These are phyloP conservation scores for Antrozous pallidus DNA, from an alignment of 2,797 vertebrate genomes.

Conservation along the genomic window DNA sequence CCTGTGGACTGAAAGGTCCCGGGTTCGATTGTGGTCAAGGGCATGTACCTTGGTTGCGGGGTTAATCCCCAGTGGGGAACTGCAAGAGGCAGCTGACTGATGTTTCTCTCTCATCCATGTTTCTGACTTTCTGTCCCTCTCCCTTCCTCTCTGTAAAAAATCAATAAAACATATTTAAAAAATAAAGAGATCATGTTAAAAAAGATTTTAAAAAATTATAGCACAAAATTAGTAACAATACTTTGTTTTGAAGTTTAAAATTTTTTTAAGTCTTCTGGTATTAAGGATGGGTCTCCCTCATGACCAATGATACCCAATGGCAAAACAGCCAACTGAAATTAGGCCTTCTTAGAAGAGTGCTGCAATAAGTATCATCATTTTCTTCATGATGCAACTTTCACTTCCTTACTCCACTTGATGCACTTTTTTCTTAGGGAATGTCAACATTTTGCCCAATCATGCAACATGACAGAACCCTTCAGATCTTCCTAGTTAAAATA, in stretches of 20 bases:
- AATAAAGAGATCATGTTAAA: too few species aligned
- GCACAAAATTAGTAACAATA: slow-evolving; percentile 12
- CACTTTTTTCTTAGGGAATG: neutral
- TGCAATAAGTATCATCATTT: neutral
- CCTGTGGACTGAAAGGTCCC: too few species aligned
- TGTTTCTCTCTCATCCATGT: too few species aligned
- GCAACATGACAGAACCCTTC: neutral
- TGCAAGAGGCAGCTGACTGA: too few species aligned
- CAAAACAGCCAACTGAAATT: neutral
- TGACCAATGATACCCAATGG: neutral
- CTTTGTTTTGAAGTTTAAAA: slow-evolving; percentile 13
- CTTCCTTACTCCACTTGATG: slow-evolving; percentile 52
- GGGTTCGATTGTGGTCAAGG: too few species aligned
- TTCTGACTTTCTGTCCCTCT: too few species aligned
- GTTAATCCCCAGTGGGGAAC: too few species aligned
- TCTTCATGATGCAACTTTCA: neutral
- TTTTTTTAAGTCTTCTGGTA: neutral
- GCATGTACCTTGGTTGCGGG: too few species aligned
- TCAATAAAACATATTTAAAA: too few species aligned
- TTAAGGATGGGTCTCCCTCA: neutral
- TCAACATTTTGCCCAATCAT: neutral
- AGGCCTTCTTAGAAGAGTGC: slow-evolving; percentile 30
- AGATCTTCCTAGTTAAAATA: slow-evolving; percentile 37
- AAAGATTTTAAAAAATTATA: neutral
- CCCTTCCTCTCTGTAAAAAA: too few species aligned